Evolutionary conservation across 2,888 invertebrate species (phyloP), one percentile per base, ranked within the genome.

Genomic region (Crematogaster levior): DNA sequence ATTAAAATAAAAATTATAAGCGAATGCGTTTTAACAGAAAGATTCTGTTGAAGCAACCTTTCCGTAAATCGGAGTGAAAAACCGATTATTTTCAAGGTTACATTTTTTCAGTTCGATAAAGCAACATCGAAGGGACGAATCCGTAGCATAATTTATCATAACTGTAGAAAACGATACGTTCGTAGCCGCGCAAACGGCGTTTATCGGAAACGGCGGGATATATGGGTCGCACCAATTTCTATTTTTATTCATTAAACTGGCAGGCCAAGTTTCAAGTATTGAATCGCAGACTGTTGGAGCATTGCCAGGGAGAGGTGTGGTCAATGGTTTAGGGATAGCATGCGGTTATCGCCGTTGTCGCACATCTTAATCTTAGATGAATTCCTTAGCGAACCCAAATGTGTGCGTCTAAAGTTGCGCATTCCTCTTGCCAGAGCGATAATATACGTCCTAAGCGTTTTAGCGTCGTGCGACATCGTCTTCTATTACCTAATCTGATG

Each of bases 231-330:
- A 27, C 24, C 58, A 84, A 24, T 53, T 85, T 91, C 91, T 91
- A 91, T 91, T 91, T 91, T 91, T 89, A 82, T 74, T 61, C 83
- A 73, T 70, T 85, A 80, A 86, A n/a, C n/a, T n/a, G 84, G 81
- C 82, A 85, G 84, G 72, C 83, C 86, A 86, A 85, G 75, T 82
- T n/a, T 61, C 46, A 66, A 43, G 37, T 68, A 77, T 48, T 66
- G 81, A 77, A 46, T 82, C 63, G 18, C 24, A 60, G 65, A 40
- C 12, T 27, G 43, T 34, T 77, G 56, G 56, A 56, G 18, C n/a
- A 24, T 10, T 10, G 77, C 77, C 77, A 77, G 21, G 6, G 18
- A 0, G 48, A 34, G 34, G 34, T 37, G 48, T 18, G 63, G 53
- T 77, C 43, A 79, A 77, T 68, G 70, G 24, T 58, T 37, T 60